These are phyloP conservation scores for Ianthella basta DNA, from an alignment of 37 sponge, comb jelly and placozoan species.

Conservation along the genomic window DNA sequence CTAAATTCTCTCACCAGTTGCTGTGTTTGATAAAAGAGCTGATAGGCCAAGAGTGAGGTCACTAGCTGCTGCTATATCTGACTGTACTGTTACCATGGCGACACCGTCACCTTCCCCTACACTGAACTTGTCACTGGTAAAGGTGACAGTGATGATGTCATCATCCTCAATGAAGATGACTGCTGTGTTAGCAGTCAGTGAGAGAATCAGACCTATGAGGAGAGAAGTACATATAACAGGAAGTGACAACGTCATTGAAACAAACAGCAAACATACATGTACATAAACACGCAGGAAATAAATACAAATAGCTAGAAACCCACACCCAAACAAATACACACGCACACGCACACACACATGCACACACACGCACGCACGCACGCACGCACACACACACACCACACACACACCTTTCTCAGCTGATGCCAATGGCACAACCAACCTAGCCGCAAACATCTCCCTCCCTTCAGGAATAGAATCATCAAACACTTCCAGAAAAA, in stretches of 20 bases:
- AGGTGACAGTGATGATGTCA: slow-evolving; percentile 36
- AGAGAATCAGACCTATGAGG: background rate
- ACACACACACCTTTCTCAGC: slow-evolving; percentile 9
- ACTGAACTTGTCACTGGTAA: background rate
- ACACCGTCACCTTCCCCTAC: slow-evolving; percentile 8
- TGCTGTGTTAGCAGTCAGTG: background rate
- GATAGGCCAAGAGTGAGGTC: slow-evolving; percentile 18
- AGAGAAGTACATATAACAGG: background rate
- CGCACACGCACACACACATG: slow-evolving; percentile 10
- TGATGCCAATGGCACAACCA: slow-evolving; percentile 7
- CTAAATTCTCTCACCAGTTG: slow-evolving; percentile 2
- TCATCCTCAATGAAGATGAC: background rate
- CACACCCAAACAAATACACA: background rate
- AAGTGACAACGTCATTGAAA: too few relatives aligned
- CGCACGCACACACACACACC: background rate
- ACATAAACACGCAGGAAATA: background rate
- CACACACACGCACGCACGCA: slow-evolving; percentile 16
- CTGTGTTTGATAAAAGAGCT: background rate
- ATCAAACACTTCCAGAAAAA: background rate
- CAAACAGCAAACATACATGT: too few relatives aligned
- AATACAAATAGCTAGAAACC: background rate
- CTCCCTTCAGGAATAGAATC: background rate
- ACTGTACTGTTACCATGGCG: background rate
- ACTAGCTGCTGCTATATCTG: background rate
- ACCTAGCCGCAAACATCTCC: background rate